These are phyloP conservation scores for Petroica traversi DNA, from an alignment of 2,113 vertebrate genomes.

Conservation along the genomic window DNA sequence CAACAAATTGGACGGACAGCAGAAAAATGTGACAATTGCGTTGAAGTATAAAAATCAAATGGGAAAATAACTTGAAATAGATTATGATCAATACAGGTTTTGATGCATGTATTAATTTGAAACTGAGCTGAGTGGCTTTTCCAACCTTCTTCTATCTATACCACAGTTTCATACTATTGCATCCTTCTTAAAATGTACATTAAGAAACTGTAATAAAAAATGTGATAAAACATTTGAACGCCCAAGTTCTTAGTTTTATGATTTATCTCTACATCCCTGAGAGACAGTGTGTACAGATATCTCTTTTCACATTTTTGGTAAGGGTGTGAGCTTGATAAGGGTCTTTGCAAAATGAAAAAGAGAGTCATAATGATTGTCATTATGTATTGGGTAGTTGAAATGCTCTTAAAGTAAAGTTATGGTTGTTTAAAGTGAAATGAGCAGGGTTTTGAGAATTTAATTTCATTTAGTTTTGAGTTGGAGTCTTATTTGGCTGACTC, in stretches of 20 bases:
- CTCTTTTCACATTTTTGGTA: not conserved
- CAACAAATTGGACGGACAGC: fast-evolving
- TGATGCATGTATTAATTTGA: not conserved
- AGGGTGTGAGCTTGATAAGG: not conserved
- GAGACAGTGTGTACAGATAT: not conserved
- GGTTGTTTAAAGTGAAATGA: not conserved
- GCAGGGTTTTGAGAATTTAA: not conserved
- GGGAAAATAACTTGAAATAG: not conserved
- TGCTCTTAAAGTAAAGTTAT: not conserved
- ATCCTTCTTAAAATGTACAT: not conserved
- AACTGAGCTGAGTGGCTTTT: not conserved
- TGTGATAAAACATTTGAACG: not conserved
- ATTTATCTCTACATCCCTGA: not conserved
- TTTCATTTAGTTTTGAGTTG: not conserved
- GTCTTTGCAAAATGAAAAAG: not conserved
- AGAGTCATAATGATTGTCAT: not conserved
- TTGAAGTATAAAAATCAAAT: not conserved
- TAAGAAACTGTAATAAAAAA: not conserved
- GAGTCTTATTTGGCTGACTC: not conserved
- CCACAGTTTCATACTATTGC: not conserved
- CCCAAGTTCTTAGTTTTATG: not conserved
- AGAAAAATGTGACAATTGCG: not conserved
- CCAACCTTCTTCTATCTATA: not conserved
- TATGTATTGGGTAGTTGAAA: not conserved
- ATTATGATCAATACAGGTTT: not conserved